Evolutionary conservation across 2,113 vertebrate species (phyloP).

Genomic region (Himantopus leucocephalus): DNA sequence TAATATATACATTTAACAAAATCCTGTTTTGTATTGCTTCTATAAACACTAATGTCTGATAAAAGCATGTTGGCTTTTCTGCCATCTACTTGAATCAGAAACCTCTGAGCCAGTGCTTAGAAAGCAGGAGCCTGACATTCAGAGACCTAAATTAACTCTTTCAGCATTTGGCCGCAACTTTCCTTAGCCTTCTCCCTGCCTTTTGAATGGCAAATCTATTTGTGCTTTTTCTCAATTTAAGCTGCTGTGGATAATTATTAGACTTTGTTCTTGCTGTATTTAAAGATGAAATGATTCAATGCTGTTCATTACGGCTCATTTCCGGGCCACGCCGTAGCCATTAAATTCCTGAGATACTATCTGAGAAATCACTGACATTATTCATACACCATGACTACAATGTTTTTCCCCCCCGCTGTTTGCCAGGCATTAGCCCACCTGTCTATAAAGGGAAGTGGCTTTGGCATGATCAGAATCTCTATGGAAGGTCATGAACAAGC

Average conservation of each 20-base stretch:
- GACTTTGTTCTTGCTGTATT: slow-evolving; percentile 66
- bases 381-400: slow-evolving; percentile 23
- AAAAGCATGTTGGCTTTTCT: slow-evolving; percentile 77
- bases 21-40: slow-evolving; percentile 79
- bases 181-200: slow-evolving; percentile 26
- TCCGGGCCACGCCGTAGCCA: slow-evolving; percentile 61
- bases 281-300: slow-evolving; percentile 64
- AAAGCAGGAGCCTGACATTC: slow-evolving; percentile 19
- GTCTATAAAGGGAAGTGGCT: not conserved
- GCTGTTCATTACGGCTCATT: slow-evolving; percentile 65
- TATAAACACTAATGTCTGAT: slow-evolving; percentile 77
- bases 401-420: not conserved
- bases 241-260: slow-evolving; percentile 57
- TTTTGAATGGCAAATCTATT: slow-evolving; percentile 36
- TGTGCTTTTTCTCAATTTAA: slow-evolving; percentile 55
- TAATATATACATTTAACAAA: slow-evolving; percentile 78
- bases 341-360: slow-evolving; percentile 61
- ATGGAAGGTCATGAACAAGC: not conserved
- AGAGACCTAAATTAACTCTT: slow-evolving; percentile 64
- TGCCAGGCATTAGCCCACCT: not conserved
- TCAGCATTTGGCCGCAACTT: not conserved
- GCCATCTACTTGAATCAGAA: slow-evolving; percentile 61
- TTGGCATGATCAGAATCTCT: not conserved
- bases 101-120: slow-evolving; percentile 58
- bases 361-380: slow-evolving; percentile 58